phyloP scores from a whole-genome alignment of 2,113 vertebrate genomes.

The Varanus salvator region DNA sequence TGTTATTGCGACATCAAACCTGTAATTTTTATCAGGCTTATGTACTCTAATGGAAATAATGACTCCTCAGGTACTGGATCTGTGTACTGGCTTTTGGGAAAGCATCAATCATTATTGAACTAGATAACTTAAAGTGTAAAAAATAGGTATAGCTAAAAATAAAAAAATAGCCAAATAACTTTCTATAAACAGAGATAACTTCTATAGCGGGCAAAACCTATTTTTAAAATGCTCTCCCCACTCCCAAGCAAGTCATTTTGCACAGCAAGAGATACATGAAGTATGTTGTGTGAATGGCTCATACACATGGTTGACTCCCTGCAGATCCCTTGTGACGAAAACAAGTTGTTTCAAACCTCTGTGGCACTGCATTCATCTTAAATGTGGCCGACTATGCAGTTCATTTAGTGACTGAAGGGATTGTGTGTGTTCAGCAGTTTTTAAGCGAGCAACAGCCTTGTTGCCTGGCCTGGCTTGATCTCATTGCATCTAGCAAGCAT shows the following conservation, averaged over 20 bases:
- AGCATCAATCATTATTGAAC: conserved; percentile 30
- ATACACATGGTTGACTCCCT: not conserved
- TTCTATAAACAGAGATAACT: conserved; percentile 18
- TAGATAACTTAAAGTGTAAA: conserved; percentile 39
- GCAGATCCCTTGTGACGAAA: not conserved
- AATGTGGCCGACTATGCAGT: not conserved
- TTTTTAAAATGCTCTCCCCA: not conserved
- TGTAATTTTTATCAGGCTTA: conserved; percentile 51
- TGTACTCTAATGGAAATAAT: conserved; percentile 57
- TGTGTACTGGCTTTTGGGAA: conserved; percentile 42
- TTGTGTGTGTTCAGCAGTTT: not conserved
- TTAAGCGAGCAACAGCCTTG: not conserved
- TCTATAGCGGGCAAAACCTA: not conserved
- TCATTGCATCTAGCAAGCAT: not conserved
- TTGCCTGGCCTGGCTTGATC: not conserved
- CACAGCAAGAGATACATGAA: not conserved
- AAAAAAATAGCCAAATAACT: conserved; percentile 35
- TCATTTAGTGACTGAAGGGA: not conserved
- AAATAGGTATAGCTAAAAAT: conserved; percentile 13
- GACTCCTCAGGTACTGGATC: conserved; percentile 40
- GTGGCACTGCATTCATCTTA: not conserved
- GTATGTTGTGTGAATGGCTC: not conserved
- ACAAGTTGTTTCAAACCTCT: not conserved
- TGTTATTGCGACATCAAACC: conserved; percentile 65
- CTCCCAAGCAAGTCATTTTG: not conserved